These are phyloP conservation scores for Brachionus paranguensis DNA, from an alignment of 1,140 invertebrate genomes.

Conservation along the genomic window DNA sequence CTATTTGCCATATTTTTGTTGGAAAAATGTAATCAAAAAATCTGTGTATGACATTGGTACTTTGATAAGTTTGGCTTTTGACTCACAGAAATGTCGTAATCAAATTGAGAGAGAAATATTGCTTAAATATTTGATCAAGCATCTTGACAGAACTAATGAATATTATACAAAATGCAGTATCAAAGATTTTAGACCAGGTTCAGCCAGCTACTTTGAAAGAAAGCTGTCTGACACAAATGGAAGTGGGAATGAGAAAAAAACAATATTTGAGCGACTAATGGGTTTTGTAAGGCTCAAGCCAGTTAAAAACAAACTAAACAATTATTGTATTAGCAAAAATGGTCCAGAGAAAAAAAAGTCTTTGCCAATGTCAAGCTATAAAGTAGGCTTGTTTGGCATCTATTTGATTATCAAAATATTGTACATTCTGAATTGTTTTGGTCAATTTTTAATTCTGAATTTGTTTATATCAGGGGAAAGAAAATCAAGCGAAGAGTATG, in stretches of 20 bases:
- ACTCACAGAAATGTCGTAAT: not conserved
- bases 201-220: not conserved
- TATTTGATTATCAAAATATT: conserved; percentile 32
- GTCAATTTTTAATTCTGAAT: conserved; percentile 27
- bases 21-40: conserved; percentile 4
- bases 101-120: conserved; percentile 44
- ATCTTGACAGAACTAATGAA: conserved; percentile 47
- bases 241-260: not conserved
- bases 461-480: conserved; percentile 4
- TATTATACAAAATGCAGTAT: not conserved
- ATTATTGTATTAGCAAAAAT: not conserved
- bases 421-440: conserved; percentile 16
- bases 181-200: not conserved
- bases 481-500: not conserved
- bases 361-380: not conserved
- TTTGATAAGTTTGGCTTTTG: not conserved
- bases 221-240: not conserved
- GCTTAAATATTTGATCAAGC: conserved; percentile 52
- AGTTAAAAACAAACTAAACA: not conserved
- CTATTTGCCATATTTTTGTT: conserved; percentile 21
- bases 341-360: not conserved
- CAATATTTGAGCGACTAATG: not conserved
- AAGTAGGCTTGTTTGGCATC: not conserved
- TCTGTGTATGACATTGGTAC: conserved; percentile 11
- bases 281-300: not conserved